Percentiles rank a stretch among this genome's conserved stretches.
These are phyloP conservation scores for Thripadectes ignobilis DNA, from an alignment of 2,797 vertebrate genomes.

Conservation along the genomic window DNA sequence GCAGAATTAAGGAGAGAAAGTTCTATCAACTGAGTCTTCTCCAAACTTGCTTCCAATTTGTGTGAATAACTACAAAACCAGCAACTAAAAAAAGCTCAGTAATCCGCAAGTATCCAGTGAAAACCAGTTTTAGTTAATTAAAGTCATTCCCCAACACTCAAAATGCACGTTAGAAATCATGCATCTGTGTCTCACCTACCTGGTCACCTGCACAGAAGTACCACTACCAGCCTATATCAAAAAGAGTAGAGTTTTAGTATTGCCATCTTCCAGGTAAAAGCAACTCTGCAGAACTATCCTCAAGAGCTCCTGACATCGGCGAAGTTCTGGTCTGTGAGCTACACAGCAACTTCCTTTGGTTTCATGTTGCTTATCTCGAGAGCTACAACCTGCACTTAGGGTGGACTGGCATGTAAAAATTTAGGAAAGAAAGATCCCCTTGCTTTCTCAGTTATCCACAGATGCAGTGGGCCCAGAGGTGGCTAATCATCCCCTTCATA, in stretches of 20 bases:
- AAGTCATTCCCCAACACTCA: not conserved
- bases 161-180: not conserved
- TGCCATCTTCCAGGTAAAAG: not conserved
- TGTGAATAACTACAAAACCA: not conserved
- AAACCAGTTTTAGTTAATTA: not conserved
- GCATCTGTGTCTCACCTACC: slow-evolving; percentile 18
- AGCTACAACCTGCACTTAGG: not conserved
- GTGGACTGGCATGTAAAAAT: not conserved
- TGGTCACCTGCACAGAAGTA: not conserved
- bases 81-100: not conserved
- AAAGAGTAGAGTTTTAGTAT: not conserved
- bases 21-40: not conserved
- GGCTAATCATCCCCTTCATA: not conserved
- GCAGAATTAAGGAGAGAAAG: not conserved
- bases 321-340: not conserved
- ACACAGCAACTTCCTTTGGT: not conserved
- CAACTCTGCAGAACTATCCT: not conserved
- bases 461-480: not conserved
- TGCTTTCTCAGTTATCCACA: not conserved
- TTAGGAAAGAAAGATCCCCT: not conserved
- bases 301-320: not conserved
- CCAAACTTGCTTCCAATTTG: not conserved
- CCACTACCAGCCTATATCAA: not conserved
- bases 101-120: not conserved
- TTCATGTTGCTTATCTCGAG: not conserved